Base-by-base conservation (phyloP, 35 echinoderm and acorn worm genomes). In the Apostichopus parvimensis region DNA sequence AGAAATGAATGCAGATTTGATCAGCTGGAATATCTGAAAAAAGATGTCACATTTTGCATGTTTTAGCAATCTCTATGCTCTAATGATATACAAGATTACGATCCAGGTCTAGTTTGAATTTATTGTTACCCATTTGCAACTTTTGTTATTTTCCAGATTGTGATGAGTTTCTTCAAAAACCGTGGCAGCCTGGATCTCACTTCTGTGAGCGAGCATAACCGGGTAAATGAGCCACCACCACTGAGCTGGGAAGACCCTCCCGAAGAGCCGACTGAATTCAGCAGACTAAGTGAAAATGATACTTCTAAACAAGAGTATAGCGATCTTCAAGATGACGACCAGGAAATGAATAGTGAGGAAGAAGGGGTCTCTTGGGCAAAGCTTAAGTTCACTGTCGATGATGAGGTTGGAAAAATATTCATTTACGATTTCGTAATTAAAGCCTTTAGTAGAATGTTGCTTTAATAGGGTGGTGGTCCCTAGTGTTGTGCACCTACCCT, bases 341-440 rank as follows among this genome's bases (percentile, higher is more conserved):
- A 14, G 2, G 81, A 59, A 11, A 20, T 18, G 24, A 52, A 84
- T 54, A 52, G 20, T 8, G 81, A 84, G 57, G 81, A 22, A 15
- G 54, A 58, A 58, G 81, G 81, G 2, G 81, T 84, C 5, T 84
- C 81, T 22, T 84, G 81, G 81, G 81, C 81, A 56, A 84, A 84
- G 52, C 81, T 84, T 15, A 56, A 59, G 9, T 84, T 58, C 8
- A 58, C 81, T 59, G 24, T 84, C n/a, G 81, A 84, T 84, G 81
- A 84, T 58, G 81, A 59, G 81, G 81, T 84, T 5, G 58, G 81
- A 59, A 59, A 59, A 59, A 56, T 84, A 23, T 12, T 9, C 8
- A 11, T 61, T 61, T 61, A 9, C 58, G 8, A 12, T 61, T 61
- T 1, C n/a, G 3, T 61, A 11, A 8, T 61, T 12, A 61, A 61